A percentile compares a stretch with the other conserved stretches of the same genome.
Evolutionary conservation across 92 coral and sea anemone genomes (phyloP).

Genomic region (Nematostella vectensis): DNA sequence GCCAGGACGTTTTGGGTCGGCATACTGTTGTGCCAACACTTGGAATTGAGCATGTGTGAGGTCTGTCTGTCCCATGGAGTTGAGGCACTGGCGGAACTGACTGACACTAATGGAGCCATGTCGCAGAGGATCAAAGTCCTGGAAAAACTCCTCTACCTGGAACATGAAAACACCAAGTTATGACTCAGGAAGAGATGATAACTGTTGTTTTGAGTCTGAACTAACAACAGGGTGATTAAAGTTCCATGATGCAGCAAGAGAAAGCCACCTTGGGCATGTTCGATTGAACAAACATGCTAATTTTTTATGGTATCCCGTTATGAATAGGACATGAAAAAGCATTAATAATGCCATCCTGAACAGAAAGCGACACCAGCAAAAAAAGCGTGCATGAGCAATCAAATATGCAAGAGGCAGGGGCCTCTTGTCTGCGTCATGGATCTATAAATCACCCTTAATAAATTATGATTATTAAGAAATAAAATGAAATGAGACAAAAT

Average conservation of each 20-base stretch:
- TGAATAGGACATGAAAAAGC: no score
- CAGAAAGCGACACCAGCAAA: no score
- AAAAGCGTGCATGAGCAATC: no score
- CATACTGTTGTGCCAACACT: constrained; percentile 63
- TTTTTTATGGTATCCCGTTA: no score
- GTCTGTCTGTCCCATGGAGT: constrained; percentile 78
- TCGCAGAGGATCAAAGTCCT: constrained; percentile 94
- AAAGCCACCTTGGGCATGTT: no score
- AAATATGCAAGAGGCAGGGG: no score
- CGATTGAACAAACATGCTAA: no score
- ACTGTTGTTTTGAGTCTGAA: neutral
- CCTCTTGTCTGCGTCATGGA: no score
- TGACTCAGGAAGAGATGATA: neutral
- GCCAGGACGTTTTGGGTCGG: constrained; percentile 77
- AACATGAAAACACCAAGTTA: neutral
- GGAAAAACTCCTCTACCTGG: constrained; percentile 94
- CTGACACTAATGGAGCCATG: constrained; percentile 89
- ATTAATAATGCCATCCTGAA: no score
- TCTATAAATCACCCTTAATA: no score
- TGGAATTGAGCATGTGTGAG: constrained; percentile 88
- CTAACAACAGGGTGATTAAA: neutral
- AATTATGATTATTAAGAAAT: no score
- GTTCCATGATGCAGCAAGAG: neutral
- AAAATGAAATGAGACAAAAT: no score
- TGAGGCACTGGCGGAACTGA: constrained; percentile 86